Evolutionary conservation across 2,797 vertebrate genomes (phyloP), one percentile per base, ranked within the genome.

Genomic region (Liasis olivaceus): DNA sequence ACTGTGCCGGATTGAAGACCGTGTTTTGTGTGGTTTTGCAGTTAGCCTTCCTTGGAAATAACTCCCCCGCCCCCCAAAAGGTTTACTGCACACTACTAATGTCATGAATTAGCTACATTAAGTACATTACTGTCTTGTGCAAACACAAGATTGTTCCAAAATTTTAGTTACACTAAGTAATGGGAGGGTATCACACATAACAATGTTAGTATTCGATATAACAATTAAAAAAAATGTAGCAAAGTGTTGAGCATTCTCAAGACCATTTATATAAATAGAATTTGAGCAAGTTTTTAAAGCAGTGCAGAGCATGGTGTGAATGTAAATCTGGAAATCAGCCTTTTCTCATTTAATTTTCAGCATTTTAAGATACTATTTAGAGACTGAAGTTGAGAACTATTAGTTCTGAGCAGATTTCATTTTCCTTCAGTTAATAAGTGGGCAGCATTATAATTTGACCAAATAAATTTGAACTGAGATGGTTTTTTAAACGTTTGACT

Each of bases 11-110:
- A 95, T 63, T 86, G 89, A 95, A 95, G 95, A 95, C 94, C 94
- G 77, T 92, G 91, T 91, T 95, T 96, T 93, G 93, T 96, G 92
- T 94, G 85, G 95, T 96, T 95, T 96, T 95, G 94, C 95, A 96
- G 93, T 95, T 96, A 93, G 66, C 91, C 0, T 20, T 89, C 17
- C 87, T 94, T 96, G 93, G 51, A 42, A 42, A 42, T 42, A 42
- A 42, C 42, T 42, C 36, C 36, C 36, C 42, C 42, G n/a, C n/a
- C 42, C 42, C 42, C 42, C 42, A 42, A 42, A 58, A 47, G 0
- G 94, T 96, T 95, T 93, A 20, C 54, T 87, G 85, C 62, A 94
- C 66, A 95, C 92, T 31, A 9, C 36, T 81, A 81, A 81, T 47
- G 72, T 86, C 87, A 56, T 95, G 90, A 96, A 95, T 63, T 51